Conservation (phyloP, 2,113 vertebrate species). For the Nannobrachium achirus region DNA sequence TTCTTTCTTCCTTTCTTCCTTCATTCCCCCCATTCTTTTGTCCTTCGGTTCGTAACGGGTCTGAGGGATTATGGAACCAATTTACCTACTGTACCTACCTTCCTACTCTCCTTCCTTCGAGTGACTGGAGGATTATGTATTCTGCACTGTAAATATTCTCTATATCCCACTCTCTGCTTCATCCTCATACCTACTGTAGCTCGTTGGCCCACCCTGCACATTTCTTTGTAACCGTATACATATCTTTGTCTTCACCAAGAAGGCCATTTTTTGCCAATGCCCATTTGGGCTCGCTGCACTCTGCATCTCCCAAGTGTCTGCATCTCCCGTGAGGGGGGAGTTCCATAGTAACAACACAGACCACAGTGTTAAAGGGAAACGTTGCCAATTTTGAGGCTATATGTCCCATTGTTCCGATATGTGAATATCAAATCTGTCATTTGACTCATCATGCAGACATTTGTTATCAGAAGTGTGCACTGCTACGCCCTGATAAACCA, state of each 20-base stretch:
- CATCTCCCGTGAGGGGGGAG: slow-evolving; percentile 34
- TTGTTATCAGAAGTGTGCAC: no score
- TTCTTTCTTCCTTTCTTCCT: not conserved
- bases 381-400: no score
- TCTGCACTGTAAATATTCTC: not conserved
- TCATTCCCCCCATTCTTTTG: no score
- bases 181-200: not conserved
- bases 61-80: no score
- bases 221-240: slow-evolving; percentile 5
- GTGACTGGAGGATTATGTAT: slow-evolving; percentile 14
- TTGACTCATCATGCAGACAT: no score
- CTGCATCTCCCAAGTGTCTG: not conserved
- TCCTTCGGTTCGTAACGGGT: not conserved
- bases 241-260: slow-evolving; percentile 35
- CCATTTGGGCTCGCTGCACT: slow-evolving; percentile 51
- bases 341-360: slow-evolving; percentile 55
- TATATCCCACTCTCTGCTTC: not conserved
- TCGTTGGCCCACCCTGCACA: not conserved
- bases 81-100: no score
- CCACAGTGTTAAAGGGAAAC: no score
- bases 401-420: no score
- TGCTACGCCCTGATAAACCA: no score
- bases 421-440: no score
- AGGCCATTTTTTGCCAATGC: slow-evolving; percentile 59
- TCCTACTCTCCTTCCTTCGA: slow-evolving; percentile 26